These are phyloP conservation scores for Epinotia brunnichana DNA, from an alignment of 2,888 invertebrate species.

Conservation along the genomic window DNA sequence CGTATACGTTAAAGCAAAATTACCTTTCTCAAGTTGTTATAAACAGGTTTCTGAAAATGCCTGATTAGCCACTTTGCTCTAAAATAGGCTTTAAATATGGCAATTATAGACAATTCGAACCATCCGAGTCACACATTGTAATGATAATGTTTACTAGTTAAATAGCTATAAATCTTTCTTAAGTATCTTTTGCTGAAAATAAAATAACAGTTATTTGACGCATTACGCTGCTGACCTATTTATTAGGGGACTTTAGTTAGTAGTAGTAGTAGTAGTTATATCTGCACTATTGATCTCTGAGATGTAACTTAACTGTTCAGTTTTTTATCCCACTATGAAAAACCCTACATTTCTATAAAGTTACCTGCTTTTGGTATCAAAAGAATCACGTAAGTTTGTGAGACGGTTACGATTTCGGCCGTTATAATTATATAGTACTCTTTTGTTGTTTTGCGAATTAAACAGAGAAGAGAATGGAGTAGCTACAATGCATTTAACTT, in stretches of 20 bases:
- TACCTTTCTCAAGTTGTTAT: background rate
- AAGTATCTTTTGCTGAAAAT: conserved; percentile 69
- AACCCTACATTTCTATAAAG: conserved; percentile 70
- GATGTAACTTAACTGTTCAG: conserved; percentile 62
- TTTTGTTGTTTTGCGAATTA: conserved; percentile 65
- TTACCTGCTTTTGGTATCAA: conserved; percentile 80
- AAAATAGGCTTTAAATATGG: conserved; percentile 32
- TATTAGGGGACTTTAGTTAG: conserved; percentile 68
- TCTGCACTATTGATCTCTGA: conserved; percentile 64
- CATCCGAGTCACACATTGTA: conserved; percentile 54
- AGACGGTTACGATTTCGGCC: conserved; percentile 83
- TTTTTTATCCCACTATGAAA: conserved; percentile 69
- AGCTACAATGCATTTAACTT: conserved; percentile 26
- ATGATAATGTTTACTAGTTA: conserved; percentile 66
- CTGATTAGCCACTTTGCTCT: conserved; percentile 15
- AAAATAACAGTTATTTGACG: conserved; percentile 70
- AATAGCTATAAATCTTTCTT: conserved; percentile 75
- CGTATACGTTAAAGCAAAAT: background rate
- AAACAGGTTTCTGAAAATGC: background rate
- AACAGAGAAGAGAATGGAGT: conserved; percentile 60
- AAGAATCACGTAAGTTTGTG: conserved; percentile 71
- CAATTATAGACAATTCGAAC: conserved; percentile 52
- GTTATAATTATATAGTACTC: conserved; percentile 84
- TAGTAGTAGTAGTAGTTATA: too few species aligned
- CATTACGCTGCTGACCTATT: conserved; percentile 75